Percentiles rank a stretch among this genome's conserved stretches.
phyloP scores from a whole-genome alignment of 2,113 vertebrate species.

The Cervus canadensis region DNA sequence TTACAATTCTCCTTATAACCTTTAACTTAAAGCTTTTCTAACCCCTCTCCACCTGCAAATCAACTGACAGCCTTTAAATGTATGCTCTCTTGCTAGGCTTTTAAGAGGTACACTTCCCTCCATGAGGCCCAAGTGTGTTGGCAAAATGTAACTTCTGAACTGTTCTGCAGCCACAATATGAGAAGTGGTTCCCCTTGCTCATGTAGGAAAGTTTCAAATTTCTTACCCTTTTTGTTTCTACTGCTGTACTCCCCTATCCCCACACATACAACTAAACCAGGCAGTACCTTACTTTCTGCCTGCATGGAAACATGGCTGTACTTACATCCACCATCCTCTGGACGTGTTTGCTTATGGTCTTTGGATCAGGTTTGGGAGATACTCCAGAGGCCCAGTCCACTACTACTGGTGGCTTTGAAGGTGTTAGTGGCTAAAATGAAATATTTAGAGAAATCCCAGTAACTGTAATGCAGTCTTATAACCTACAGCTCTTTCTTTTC shows the following conservation, averaged over 20 bases:
- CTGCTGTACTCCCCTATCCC: not conserved
- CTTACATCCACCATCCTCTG: slow-evolving; percentile 98
- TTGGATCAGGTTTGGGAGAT: slow-evolving; percentile 93
- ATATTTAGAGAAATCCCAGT: not conserved
- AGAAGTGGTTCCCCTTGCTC: not conserved
- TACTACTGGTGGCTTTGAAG: slow-evolving; percentile 91
- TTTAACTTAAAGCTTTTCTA: not conserved
- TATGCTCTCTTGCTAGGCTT: not conserved
- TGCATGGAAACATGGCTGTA: slow-evolving; percentile 27
- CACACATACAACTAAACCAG: not conserved
- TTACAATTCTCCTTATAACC: not conserved
- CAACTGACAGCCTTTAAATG: not conserved
- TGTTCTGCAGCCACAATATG: not conserved
- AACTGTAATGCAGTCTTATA: not conserved
- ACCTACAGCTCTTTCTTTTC: not conserved
- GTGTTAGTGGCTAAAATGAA: slow-evolving; percentile 89
- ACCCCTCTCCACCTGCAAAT: not conserved
- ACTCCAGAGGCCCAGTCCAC: slow-evolving; percentile 96
- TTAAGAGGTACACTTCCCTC: not conserved
- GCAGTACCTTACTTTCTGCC: not conserved
- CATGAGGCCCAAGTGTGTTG: not conserved
- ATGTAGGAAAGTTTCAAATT: not conserved
- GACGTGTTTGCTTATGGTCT: slow-evolving; percentile 96
- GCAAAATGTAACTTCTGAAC: not conserved
- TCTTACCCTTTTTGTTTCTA: not conserved